Percentiles rank a stretch among this genome's conserved stretches.
These are phyloP conservation scores for Unio pictorum DNA, from an alignment of 2,888 invertebrate genomes.

Conservation along the genomic window DNA sequence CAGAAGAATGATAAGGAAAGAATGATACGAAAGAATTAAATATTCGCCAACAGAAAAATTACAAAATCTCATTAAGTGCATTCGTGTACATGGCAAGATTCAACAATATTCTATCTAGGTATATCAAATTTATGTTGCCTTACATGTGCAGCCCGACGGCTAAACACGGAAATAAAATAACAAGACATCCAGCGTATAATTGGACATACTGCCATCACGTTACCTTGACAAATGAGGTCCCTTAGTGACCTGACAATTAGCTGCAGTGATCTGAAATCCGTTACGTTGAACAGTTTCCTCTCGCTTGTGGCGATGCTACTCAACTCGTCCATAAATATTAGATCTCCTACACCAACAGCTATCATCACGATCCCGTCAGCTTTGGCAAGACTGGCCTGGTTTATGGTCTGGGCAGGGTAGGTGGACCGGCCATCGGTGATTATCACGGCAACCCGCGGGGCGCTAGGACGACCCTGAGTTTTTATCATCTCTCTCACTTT, in stretches of 20 bases:
- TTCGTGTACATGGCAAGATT: too few species aligned
- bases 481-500: conserved; percentile 32
- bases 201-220: not conserved
- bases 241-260: conserved; percentile 46
- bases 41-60: too few species aligned
- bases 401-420: conserved; percentile 41
- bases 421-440: conserved; percentile 58
- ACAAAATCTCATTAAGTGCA: too few species aligned
- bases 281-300: conserved; percentile 46
- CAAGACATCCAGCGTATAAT: too few species aligned
- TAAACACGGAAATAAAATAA: too few species aligned
- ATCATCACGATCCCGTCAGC: conserved; percentile 49
- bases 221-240: conserved; percentile 58
- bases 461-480: conserved; percentile 36
- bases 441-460: conserved; percentile 51
- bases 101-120: too few species aligned
- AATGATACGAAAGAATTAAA: too few species aligned
- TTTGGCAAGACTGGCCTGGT: conserved; percentile 41
- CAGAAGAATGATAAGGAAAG: too few species aligned
- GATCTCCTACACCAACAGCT: conserved; percentile 54
- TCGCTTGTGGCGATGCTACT: conserved; percentile 47
- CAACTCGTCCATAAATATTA: conserved; percentile 47
- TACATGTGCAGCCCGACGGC: too few species aligned
- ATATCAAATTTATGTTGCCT: too few species aligned
- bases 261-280: conserved; percentile 49